Evolutionary conservation across 2,888 invertebrate genomes (phyloP).

Genomic region (Orthonychiurus folsomi): DNA sequence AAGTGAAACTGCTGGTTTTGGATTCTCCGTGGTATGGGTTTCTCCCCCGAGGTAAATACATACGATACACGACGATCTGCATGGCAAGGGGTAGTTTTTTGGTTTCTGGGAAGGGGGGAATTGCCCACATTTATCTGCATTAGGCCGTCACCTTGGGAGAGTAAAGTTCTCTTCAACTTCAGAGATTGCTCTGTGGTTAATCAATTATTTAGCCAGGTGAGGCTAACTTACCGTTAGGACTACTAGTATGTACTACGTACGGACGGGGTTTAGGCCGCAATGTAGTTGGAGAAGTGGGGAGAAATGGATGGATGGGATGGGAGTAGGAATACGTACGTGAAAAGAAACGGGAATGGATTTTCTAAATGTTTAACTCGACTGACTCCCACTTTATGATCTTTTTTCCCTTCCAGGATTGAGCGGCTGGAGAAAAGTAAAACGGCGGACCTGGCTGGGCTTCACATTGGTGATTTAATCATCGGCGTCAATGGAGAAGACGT

Average conservation of each 20-base stretch:
- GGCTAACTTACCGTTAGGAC: neutral
- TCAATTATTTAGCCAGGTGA: neutral
- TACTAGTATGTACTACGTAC: no score
- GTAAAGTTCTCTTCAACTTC: neutral
- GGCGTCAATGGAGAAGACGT: constrained; percentile 40
- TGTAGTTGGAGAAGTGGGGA: no score
- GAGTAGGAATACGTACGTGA: no score
- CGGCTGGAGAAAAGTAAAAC: constrained; percentile 37
- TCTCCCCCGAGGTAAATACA: constrained; percentile 29
- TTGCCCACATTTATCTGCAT: neutral
- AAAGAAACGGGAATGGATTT: neutral
- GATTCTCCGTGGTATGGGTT: constrained; percentile 33
- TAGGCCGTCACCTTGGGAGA: neutral
- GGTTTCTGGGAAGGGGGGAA: neutral
- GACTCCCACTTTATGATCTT: neutral
- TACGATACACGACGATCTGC: no score
- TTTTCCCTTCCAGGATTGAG: constrained; percentile 31
- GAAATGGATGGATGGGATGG: neutral
- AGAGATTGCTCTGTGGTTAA: neutral
- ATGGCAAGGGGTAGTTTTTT: no score
- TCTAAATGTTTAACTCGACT: neutral
- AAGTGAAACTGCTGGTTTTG: constrained; percentile 23
- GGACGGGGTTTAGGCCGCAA: no score
- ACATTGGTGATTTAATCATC: constrained; percentile 39
- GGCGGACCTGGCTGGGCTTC: constrained; percentile 35